Evolutionary conservation across 1,140 invertebrate genomes (phyloP).

Genomic region (Ips nitidus): DNA sequence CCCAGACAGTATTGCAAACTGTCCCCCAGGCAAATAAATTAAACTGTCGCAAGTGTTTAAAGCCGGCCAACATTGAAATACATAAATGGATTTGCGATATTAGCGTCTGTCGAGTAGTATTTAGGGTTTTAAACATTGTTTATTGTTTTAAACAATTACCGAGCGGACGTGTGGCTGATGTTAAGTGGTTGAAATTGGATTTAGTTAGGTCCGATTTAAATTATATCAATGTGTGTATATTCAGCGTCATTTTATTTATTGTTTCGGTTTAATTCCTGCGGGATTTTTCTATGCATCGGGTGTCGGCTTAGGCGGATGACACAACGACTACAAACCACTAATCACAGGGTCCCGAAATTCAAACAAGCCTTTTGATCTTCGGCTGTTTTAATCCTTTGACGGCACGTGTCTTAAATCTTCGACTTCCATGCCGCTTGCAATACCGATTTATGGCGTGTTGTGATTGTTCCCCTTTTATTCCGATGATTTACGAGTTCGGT

Average conservation of each 20-base stretch:
- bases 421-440: neutral
- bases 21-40: slow-evolving; percentile 19
- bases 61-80: slow-evolving; percentile 20
- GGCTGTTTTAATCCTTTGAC: neutral
- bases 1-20: neutral
- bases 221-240: neutral
- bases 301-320: neutral
- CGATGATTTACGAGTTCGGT: neutral
- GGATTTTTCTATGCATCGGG: neutral
- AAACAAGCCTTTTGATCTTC: slow-evolving; percentile 5
- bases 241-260: neutral
- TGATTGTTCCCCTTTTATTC: neutral
- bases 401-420: slow-evolving; percentile 4
- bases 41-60: slow-evolving; percentile 23
- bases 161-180: slow-evolving; percentile 22
- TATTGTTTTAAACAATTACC: slow-evolving; percentile 28
- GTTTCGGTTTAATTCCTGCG: neutral
- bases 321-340: slow-evolving; percentile 1
- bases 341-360: neutral
- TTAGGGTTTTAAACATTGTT: slow-evolving; percentile 31
- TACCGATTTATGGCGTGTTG: neutral
- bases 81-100: slow-evolving; percentile 29
- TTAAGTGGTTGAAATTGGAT: slow-evolving; percentile 29
- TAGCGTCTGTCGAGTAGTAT: slow-evolving; percentile 27
- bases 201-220: slow-evolving; percentile 20